Base-by-base conservation (phyloP, 1,140 invertebrate genomes). In the Uloborus diversus region DNA sequence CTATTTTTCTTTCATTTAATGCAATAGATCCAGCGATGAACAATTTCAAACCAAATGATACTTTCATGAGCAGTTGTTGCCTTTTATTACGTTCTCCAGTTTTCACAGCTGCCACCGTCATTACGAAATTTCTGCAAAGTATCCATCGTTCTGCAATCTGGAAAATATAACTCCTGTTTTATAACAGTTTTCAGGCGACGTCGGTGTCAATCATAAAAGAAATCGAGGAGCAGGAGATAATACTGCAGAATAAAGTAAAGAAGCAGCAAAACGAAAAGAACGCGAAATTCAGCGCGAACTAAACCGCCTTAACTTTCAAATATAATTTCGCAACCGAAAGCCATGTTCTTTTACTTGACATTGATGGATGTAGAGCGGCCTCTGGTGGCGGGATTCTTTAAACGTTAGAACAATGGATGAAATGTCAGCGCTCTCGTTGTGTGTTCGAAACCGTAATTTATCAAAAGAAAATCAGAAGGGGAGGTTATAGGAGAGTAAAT, bases 291-390 rank as follows among this genome's bases (percentile, higher is more conserved):
- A n/a, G n/a, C n/a, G n/a, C n/a, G n/a, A n/a, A n/a, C n/a, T n/a
- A n/a, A n/a, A n/a, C n/a, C 28, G 30, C 37, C 69, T 73, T 73
- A 73, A 73, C 69, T 73, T 73, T 73, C 69, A 73, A 73, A 61
- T 73, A 73, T 73, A 73, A 73, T 73, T 73, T 73, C 56, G 53
- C 51, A 73, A 73, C 69, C 69, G 69, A 73, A 61, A 73, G 37
- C 69, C 69, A 42, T 73, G 53, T 73, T 69, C 66, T 37, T 51
- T 47, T 23, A 17, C 30, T 14, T 73, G 69, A 61, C 69, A 42
- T 61, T 73, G 69, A 73, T 73, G 69, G 69, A 73, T 73, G 23
- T 47, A 49, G 14, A 73, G 69, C 69, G 69, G 32, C 69, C 69
- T 73, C 69, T 73, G 23, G 53, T 35, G 69, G 69, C 69, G 35